Evolutionary conservation across 2,113 vertebrate genomes (phyloP).

Genomic region (Mesitornis unicolor): DNA sequence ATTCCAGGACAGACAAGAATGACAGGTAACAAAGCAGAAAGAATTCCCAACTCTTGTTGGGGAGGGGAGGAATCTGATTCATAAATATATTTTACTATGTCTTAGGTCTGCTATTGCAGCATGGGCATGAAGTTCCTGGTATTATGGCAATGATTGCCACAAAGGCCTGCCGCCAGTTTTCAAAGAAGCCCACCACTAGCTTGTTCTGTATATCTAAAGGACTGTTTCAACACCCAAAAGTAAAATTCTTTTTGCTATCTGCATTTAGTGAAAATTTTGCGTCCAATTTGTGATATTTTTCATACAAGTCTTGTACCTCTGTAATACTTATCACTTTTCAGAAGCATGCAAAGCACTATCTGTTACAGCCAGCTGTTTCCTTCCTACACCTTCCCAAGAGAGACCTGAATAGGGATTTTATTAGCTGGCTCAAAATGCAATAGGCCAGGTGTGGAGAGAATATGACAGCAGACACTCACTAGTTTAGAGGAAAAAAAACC

Average conservation of each 20-base stretch:
- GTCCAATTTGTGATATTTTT: not conserved
- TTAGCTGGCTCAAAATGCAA: conserved; percentile 13
- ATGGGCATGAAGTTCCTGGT: not conserved
- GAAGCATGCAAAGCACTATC: not conserved
- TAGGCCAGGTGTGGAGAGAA: not conserved
- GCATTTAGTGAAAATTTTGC: not conserved
- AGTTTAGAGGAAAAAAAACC: not conserved
- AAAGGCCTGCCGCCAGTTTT: not conserved
- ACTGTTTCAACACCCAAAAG: not conserved
- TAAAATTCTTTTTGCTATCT: not conserved
- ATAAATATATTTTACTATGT: rapidly evolving
- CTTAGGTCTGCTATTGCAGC: not conserved
- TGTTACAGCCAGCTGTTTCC: conserved; percentile 20
- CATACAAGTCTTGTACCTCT: not conserved
- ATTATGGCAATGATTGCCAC: not conserved
- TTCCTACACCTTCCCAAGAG: not conserved
- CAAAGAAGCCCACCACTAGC: not conserved
- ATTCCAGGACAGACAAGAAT: not conserved
- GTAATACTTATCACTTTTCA: not conserved
- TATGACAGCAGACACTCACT: not conserved
- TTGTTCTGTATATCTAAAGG: not conserved
- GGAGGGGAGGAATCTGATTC: not conserved
- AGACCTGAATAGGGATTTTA: not conserved
- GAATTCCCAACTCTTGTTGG: not conserved
- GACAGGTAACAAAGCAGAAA: not conserved